A percentile compares a stretch with the other conserved stretches of the same genome.
Conservation (phyloP, 2,888 invertebrate species). For the Odontocolon sp. region DNA sequence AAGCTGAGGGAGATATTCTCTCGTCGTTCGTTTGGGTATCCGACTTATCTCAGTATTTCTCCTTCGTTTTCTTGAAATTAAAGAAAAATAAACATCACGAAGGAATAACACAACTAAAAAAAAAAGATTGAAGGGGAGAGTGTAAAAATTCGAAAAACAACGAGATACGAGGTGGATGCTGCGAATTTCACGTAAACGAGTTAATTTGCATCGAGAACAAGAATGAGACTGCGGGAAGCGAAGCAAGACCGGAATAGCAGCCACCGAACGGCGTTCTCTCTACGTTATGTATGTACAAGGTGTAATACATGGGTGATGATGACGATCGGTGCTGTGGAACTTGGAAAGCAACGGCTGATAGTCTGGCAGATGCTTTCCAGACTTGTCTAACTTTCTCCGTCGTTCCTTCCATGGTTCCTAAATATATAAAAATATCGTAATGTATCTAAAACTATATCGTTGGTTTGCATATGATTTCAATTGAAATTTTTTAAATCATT, state of each 20-base stretch:
- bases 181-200: constrained; percentile 69
- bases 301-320: constrained; percentile 53
- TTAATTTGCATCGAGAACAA: constrained; percentile 71
- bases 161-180: constrained; percentile 51
- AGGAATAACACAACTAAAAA: constrained; percentile 44
- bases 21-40: constrained; percentile 31
- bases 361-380: not conserved
- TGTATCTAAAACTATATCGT: no score
- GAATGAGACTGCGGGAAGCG: constrained; percentile 47
- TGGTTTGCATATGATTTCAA: no score
- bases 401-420: not conserved
- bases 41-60: constrained; percentile 31
- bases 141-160: constrained; percentile 30
- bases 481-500: no score
- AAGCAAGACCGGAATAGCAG: constrained; percentile 48
- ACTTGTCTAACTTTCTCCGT: constrained; percentile 12
- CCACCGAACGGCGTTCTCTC: constrained; percentile 9
- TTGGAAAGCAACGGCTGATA: constrained; percentile 11
- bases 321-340: constrained; percentile 50
- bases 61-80: constrained; percentile 36
- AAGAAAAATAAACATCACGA: constrained; percentile 39
- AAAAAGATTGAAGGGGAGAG: constrained; percentile 29
- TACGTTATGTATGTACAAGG: constrained; percentile 8
- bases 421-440: no score
- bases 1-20: constrained; percentile 56